Percentiles rank a stretch among this genome's conserved stretches.
phyloP scores from a whole-genome alignment of 1,140 invertebrate genomes.

The Hestina assimilis region DNA sequence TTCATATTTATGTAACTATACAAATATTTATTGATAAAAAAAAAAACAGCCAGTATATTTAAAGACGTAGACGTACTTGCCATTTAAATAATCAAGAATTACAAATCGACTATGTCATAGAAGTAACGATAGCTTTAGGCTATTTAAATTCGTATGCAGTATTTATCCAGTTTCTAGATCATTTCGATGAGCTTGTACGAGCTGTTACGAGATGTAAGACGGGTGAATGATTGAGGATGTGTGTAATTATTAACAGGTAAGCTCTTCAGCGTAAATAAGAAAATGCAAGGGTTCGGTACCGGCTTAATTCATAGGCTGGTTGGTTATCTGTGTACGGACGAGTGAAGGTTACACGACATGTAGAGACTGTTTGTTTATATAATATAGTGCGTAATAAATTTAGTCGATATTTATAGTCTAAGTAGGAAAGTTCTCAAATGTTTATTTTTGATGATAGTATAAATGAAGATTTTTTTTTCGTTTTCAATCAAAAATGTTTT shows the following conservation, averaged over 20 bases:
- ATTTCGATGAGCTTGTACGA: slow-evolving; percentile 15
- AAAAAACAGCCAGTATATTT: no score
- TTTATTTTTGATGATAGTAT: no score
- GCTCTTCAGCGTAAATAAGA: slow-evolving; percentile 22
- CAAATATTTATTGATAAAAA: no score
- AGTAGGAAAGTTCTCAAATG: no score
- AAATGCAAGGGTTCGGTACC: slow-evolving; percentile 20
- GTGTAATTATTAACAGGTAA: slow-evolving; percentile 27
- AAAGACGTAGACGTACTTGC: no score
- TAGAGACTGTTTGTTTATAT: slow-evolving; percentile 7
- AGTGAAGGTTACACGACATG: no score
- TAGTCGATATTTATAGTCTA: no score
- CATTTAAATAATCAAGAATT: neutral
- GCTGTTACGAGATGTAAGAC: slow-evolving; percentile 14
- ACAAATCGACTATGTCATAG: neutral
- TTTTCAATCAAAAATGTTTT: no score
- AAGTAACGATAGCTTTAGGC: neutral
- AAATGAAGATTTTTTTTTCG: no score
- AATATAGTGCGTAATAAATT: no score
- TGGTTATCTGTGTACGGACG: slow-evolving; percentile 29
- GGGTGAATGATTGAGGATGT: slow-evolving; percentile 21
- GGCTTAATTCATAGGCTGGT: slow-evolving; percentile 18
- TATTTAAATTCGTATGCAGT: neutral
- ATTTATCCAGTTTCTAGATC: neutral
- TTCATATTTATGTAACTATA: no score